Percentiles rank a stretch among this genome's conserved stretches.
Evolutionary conservation across 2,113 vertebrate species (phyloP).

Genomic region (Elaphurus davidianus): DNA sequence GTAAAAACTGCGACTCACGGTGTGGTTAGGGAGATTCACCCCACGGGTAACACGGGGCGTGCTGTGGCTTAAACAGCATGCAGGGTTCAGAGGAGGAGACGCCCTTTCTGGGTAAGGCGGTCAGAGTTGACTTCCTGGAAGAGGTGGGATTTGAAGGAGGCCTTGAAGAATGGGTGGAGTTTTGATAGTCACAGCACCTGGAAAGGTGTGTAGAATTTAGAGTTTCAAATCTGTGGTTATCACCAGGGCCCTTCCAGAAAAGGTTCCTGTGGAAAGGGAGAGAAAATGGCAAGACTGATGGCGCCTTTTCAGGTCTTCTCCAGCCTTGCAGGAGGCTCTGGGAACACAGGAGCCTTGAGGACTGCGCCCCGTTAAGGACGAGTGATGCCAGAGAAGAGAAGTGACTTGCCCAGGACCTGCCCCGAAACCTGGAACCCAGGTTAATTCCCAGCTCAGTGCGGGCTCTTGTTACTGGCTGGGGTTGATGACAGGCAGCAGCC

Average conservation of each 20-base stretch:
- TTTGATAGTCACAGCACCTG: not conserved
- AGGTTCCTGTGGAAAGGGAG: not conserved
- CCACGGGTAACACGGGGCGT: not conserved
- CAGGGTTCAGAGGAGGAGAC: not conserved
- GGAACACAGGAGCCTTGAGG: not conserved
- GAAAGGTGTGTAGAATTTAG: not conserved
- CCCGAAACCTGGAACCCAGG: not conserved
- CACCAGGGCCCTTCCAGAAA: not conserved
- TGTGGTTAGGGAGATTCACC: not conserved
- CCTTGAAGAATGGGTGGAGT: not conserved
- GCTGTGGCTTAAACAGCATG: not conserved
- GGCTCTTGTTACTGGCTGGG: not conserved
- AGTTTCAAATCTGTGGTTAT: not conserved
- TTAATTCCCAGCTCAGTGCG: not conserved
- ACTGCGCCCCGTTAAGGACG: not conserved
- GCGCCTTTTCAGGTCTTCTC: not conserved
- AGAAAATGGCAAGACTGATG: not conserved
- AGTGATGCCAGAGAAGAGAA: not conserved
- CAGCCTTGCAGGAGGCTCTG: not conserved
- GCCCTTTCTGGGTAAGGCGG: conserved; percentile 1
- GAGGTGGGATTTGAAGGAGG: not conserved
- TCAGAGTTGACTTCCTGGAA: conserved; percentile 33
- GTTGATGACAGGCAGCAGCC: fast-evolving
- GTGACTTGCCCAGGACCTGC: not conserved
- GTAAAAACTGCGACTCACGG: not conserved